These are phyloP conservation scores for Caracal caracal DNA, from an alignment of 2,113 vertebrate species.

Conservation along the genomic window DNA sequence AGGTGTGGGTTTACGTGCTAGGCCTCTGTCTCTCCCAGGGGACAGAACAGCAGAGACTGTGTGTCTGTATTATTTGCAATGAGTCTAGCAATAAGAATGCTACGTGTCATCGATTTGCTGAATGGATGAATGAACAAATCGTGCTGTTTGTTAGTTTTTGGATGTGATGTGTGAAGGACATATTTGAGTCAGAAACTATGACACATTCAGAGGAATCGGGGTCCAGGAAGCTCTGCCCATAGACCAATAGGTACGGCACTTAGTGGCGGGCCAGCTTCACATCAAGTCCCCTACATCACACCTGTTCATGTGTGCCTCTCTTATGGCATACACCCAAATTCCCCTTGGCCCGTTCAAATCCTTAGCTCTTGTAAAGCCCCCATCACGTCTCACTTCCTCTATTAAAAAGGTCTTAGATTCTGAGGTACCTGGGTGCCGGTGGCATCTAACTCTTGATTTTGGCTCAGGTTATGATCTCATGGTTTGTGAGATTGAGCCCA, in stretches of 20 bases:
- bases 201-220: background rate
- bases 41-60: background rate
- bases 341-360: background rate
- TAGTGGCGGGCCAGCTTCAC: accelerated
- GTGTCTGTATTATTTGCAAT: background rate
- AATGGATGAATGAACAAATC: background rate
- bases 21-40: background rate
- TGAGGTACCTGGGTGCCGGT: too few relatives aligned
- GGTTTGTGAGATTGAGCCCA: too few relatives aligned
- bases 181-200: background rate
- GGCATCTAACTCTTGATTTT: too few relatives aligned
- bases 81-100: background rate
- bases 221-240: background rate
- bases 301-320: background rate
- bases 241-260: background rate
- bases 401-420: background rate
- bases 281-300: accelerated
- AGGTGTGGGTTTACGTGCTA: background rate
- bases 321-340: background rate
- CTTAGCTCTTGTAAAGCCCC: background rate
- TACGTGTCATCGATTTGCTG: background rate
- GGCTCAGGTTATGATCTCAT: too few relatives aligned
- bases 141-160: background rate
- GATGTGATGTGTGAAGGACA: background rate
- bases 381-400: background rate